Evolutionary conservation across 1,140 invertebrate genomes (phyloP).

Genomic region (Lepidotrigona ventralis): DNA sequence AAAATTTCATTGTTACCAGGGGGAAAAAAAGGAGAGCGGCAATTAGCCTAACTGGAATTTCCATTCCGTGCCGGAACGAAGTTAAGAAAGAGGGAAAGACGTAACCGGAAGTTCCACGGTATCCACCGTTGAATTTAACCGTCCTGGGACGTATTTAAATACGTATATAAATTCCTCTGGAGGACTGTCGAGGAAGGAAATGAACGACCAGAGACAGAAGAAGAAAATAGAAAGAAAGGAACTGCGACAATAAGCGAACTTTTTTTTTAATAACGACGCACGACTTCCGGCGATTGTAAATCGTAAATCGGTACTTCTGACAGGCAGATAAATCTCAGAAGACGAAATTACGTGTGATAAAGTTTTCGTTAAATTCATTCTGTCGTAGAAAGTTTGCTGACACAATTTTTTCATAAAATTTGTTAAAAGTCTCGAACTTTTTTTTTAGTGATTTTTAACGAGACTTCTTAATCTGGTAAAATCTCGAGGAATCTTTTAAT

Average conservation of each 20-base stretch:
- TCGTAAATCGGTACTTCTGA: neutral
- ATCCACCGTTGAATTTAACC: constrained; percentile 15
- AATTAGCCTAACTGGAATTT: constrained; percentile 40
- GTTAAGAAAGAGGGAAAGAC: neutral
- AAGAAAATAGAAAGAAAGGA: too few relatives aligned
- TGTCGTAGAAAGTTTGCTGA: too few relatives aligned
- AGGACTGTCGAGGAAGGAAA: neutral
- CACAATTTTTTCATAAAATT: too few relatives aligned
- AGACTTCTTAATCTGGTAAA: too few relatives aligned
- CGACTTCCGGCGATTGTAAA: neutral
- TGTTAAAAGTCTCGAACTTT: too few relatives aligned
- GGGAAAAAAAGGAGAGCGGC: neutral
- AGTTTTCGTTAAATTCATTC: too few relatives aligned
- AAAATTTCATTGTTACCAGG: constrained; percentile 10
- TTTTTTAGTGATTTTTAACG: too few relatives aligned
- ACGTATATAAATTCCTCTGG: constrained; percentile 33
- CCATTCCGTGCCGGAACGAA: neutral
- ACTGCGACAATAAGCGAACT: neutral
- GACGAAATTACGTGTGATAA: too few relatives aligned
- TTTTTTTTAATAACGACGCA: neutral
- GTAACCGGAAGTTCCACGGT: neutral
- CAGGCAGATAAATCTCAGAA: too few relatives aligned
- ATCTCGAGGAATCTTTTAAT: too few relatives aligned
- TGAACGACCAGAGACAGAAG: neutral
- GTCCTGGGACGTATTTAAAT: neutral